phyloP scores from a whole-genome alignment of 1,140 invertebrate genomes.

The Drosophila subobscura region DNA sequence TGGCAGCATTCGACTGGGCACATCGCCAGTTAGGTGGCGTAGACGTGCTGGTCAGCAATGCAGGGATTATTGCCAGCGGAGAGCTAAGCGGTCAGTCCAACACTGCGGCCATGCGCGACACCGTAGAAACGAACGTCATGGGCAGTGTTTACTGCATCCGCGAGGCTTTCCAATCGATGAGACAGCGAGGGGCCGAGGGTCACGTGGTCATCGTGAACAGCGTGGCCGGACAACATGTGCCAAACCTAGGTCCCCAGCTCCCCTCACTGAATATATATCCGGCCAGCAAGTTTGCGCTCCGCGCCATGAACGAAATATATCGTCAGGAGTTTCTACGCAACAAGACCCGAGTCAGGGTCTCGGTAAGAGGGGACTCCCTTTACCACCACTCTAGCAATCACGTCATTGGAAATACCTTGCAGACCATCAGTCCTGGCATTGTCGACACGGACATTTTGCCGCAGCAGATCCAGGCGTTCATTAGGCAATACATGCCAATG shows the following conservation, averaged over 20 bases:
- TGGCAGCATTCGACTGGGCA: conserved; percentile 87
- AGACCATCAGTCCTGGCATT: conserved; percentile 87
- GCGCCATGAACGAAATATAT: conserved; percentile 86
- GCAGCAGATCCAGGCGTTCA: conserved; percentile 57
- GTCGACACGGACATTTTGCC: conserved; percentile 85
- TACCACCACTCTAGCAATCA: background rate
- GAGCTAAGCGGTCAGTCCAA: conserved; percentile 84
- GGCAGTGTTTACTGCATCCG: conserved; percentile 88
- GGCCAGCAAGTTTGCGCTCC: conserved; percentile 86
- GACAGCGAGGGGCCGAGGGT: conserved; percentile 86
- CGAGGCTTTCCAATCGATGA: conserved; percentile 88
- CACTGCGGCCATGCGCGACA: conserved; percentile 70
- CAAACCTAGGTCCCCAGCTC: conserved; percentile 70
- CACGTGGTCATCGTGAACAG: conserved; percentile 85
- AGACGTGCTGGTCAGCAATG: conserved; percentile 90
- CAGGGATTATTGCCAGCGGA: conserved; percentile 86
- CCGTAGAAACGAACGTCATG: conserved; percentile 89
- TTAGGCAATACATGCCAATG: conserved; percentile 70
- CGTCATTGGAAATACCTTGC: conserved; percentile 20
- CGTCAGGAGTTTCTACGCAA: conserved; percentile 83
- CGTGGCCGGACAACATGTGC: conserved; percentile 76
- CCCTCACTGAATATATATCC: conserved; percentile 85
- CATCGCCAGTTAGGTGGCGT: conserved; percentile 86
- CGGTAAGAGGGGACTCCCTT: conserved; percentile 84
- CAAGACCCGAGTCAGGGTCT: conserved; percentile 85